Conservation (phyloP, 2,888 invertebrate genomes). For the Trachelus tabidus region DNA sequence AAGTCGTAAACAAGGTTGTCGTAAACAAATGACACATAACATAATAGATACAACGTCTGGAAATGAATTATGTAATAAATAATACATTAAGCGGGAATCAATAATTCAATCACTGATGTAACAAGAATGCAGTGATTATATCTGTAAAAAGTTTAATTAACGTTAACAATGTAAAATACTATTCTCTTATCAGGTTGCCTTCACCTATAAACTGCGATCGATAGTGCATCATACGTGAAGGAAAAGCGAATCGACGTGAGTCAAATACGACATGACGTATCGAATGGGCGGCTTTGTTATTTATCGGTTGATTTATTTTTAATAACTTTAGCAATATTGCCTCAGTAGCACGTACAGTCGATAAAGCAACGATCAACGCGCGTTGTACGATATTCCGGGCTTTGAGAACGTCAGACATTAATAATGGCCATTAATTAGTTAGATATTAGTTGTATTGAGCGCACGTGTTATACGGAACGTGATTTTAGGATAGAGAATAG, state of each 20-base stretch:
- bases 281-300: neutral
- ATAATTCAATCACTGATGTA: neutral
- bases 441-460: neutral
- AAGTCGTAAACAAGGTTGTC: neutral
- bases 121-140: too few species aligned
- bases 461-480: neutral
- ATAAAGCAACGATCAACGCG: neutral
- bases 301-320: neutral
- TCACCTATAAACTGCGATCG: neutral
- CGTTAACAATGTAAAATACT: neutral
- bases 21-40: neutral
- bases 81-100: neutral
- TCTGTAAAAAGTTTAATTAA: neutral
- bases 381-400: neutral
- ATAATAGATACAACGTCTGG: neutral
- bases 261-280: neutral
- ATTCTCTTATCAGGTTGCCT: neutral
- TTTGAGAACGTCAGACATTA: neutral
- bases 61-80: neutral
- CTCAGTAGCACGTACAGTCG: neutral
- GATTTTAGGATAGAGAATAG: neutral
- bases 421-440: neutral
- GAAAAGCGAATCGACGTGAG: neutral
- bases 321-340: neutral
- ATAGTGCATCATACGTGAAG: neutral